These are phyloP conservation scores for Sarcophaga variegata DNA, from an alignment of 2,888 invertebrate species.

Conservation along the genomic window DNA sequence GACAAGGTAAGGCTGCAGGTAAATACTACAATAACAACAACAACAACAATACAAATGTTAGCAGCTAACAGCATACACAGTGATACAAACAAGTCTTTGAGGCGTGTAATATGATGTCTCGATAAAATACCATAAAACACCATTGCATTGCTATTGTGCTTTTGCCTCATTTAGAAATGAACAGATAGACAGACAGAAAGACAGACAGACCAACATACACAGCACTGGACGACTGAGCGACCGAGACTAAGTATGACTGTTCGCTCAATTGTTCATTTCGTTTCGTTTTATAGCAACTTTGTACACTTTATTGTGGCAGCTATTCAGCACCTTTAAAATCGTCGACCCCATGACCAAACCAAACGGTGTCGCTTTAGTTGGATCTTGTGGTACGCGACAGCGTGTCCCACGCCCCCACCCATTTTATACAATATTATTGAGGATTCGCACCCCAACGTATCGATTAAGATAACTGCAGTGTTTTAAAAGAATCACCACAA, in stretches of 20 bases:
- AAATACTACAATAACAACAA: slow-evolving; percentile 47
- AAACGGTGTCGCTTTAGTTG: slow-evolving; percentile 65
- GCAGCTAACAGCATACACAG: slow-evolving; percentile 64
- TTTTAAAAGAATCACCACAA: slow-evolving; percentile 49
- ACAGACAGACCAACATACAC: neutral
- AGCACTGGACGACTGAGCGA: slow-evolving; percentile 11
- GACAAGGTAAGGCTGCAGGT: slow-evolving; percentile 48
- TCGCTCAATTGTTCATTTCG: slow-evolving; percentile 46
- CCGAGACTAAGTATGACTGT: slow-evolving; percentile 21
- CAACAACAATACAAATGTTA: slow-evolving; percentile 56
- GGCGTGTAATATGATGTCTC: slow-evolving; percentile 82
- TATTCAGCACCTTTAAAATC: slow-evolving; percentile 67
- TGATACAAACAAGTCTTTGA: slow-evolving; percentile 80
- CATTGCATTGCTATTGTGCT: slow-evolving; percentile 73
- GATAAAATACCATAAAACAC: slow-evolving; percentile 79
- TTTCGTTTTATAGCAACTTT: slow-evolving; percentile 25
- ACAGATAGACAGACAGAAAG: slow-evolving; percentile 5
- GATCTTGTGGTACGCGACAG: slow-evolving; percentile 65
- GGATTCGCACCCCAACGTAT: slow-evolving; percentile 69
- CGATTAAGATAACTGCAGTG: slow-evolving; percentile 70
- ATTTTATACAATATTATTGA: slow-evolving; percentile 62
- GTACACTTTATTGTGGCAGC: slow-evolving; percentile 54
- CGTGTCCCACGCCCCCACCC: slow-evolving; percentile 70
- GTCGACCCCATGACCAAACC: slow-evolving; percentile 69
- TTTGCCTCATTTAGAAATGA: slow-evolving; percentile 60